phyloP scores from a whole-genome alignment of 2,113 vertebrate genomes.

The Cephalopterus ornatus region DNA sequence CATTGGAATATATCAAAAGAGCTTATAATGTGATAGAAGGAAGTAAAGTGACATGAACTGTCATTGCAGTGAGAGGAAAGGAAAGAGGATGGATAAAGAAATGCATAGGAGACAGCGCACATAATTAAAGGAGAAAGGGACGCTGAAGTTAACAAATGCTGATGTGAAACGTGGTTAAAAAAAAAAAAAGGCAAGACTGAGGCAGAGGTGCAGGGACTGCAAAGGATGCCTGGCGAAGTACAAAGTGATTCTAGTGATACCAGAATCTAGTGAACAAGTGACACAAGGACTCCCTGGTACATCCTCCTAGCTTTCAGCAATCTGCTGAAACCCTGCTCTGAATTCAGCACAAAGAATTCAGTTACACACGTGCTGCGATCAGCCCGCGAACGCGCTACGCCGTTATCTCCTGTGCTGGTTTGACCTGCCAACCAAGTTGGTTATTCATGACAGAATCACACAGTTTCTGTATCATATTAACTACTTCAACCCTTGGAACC shows the following conservation, averaged over 20 bases:
- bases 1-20: background rate
- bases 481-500: constrained; percentile 17
- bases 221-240: background rate
- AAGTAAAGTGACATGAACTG: background rate
- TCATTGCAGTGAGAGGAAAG: background rate
- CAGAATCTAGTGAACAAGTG: too few species aligned
- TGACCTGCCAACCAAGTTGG: constrained; percentile 28
- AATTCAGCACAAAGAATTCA: background rate
- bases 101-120: background rate
- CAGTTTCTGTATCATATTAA: background rate
- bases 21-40: background rate
- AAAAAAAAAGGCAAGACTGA: background rate
- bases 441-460: constrained; percentile 37
- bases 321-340: background rate
- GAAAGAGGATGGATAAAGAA: background rate
- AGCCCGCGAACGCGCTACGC: background rate
- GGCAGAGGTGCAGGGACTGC: background rate
- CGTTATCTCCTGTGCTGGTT: constrained; percentile 36
- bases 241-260: background rate
- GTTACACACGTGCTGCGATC: background rate
- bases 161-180: background rate
- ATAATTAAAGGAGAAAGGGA: background rate
- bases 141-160: background rate
- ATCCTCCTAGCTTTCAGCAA: background rate
- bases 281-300: background rate